Evolutionary conservation across 2,113 vertebrate species (phyloP), one percentile per base, ranked within the genome.

Genomic region (Taurulus bubalis): DNA sequence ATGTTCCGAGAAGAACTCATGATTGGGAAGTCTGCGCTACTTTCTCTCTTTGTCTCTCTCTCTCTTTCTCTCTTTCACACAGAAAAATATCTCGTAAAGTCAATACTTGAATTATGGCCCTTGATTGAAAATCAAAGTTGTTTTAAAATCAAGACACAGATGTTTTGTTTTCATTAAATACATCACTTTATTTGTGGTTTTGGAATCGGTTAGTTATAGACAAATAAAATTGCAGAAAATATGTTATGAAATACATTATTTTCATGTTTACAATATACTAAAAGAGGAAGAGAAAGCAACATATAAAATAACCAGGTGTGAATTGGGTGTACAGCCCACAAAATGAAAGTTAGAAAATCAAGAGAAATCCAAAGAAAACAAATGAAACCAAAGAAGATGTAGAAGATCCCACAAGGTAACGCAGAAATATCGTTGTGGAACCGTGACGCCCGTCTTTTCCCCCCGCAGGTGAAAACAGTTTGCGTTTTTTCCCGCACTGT

Each of bases 1-100:
- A 94, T 92, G 92, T 90, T 92, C 91, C 76, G 79, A 90, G 84
- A 71, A 90, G 87, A 92, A 90, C 90, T 90, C 91, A 92, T 93
- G 90, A 93, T 93, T 89, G 77, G 77, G 81, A 91, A 91, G 71
- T 86, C 82, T 83, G 82, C 65, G 7, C 56, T 38, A 49, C 75
- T 86, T 63, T 83, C 62, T 71, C 72, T 75, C 68, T 11, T 20
- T 79, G 26, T 20, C 15, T 6, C 30, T 18, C 28, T 20, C 60
- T 66, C 58, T 64, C 71, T 51, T 63, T 11, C 16, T 24, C 53
- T 24, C 9, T 24, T 3, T n/a, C 51, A 14, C 8, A 15, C 55
- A 7, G 28, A 18, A 72, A 77, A 59, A 65, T 3, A 6, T 60
- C 16, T 38, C 2, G 24, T 38, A 14, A 78, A 84, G 60, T 59